Evolutionary conservation across 2,888 invertebrate genomes (phyloP).

Genomic region (Orthosia cruda): DNA sequence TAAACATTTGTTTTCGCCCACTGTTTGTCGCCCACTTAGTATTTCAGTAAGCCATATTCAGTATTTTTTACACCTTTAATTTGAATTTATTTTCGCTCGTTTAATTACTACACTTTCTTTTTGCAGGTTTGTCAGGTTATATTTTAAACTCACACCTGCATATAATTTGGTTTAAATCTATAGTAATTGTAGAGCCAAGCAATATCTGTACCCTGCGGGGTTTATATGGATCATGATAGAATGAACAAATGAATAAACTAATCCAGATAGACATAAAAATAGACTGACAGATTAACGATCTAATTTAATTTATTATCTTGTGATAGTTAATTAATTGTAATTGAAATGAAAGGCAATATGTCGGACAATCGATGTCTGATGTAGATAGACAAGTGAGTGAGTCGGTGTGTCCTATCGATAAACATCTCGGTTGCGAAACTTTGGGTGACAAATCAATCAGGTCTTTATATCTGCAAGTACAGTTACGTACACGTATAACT

Average conservation of each 20-base stretch:
- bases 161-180: not conserved
- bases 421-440: slow-evolving; percentile 61
- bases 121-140: no score
- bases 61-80: no score
- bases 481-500: not conserved
- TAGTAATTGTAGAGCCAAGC: slow-evolving; percentile 4
- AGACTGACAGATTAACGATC: slow-evolving; percentile 44
- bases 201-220: not conserved
- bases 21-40: no score
- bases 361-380: slow-evolving; percentile 38
- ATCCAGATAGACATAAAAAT: slow-evolving; percentile 21
- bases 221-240: slow-evolving; percentile 6
- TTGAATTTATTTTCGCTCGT: no score
- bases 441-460: slow-evolving; percentile 63
- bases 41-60: no score
- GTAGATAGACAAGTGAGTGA: slow-evolving; percentile 45
- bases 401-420: slow-evolving; percentile 51
- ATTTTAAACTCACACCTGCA: not conserved
- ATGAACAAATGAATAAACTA: slow-evolving; percentile 20
- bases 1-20: no score
- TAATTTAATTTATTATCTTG: slow-evolving; percentile 57
- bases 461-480: not conserved
- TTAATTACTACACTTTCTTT: no score
- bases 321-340: slow-evolving; percentile 57
- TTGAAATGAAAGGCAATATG: slow-evolving; percentile 63